Conservation (phyloP, 2,113 vertebrate genomes). For the Lagenorhynchus albirostris region DNA sequence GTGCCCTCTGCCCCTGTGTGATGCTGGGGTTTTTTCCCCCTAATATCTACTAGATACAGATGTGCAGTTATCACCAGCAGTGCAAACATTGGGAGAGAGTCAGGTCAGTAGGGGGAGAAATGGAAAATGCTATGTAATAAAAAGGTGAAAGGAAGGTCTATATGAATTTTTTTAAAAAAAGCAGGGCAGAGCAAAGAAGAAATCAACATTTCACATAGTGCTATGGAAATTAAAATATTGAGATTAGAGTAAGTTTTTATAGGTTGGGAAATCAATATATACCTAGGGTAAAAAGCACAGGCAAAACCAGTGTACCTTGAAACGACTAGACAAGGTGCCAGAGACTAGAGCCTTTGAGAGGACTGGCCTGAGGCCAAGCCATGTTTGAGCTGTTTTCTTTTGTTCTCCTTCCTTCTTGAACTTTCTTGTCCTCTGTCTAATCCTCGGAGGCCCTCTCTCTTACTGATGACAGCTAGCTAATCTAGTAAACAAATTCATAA, state of each 20-base stretch:
- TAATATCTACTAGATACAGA: neutral
- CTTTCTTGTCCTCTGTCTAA: neutral
- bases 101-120: neutral
- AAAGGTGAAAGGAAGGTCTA: slow-evolving; percentile 36
- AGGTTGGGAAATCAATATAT: slow-evolving; percentile 25
- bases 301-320: neutral
- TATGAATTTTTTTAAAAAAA: neutral
- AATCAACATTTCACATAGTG: neutral
- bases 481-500: slow-evolving; percentile 31
- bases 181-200: neutral
- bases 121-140: neutral
- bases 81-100: neutral
- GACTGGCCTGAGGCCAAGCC: neutral
- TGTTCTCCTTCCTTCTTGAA: neutral
- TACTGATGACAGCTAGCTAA: neutral
- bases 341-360: neutral
- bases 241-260: neutral
- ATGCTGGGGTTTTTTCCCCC: neutral
- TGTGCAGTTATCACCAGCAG: neutral
- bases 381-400: slow-evolving; percentile 2
- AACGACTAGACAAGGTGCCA: neutral
- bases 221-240: slow-evolving; percentile 23
- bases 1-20: neutral
- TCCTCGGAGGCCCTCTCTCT: neutral
- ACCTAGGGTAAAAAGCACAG: neutral